phyloP scores from a whole-genome alignment of 2,797 vertebrate species.

The Numenius phaeopus region DNA sequence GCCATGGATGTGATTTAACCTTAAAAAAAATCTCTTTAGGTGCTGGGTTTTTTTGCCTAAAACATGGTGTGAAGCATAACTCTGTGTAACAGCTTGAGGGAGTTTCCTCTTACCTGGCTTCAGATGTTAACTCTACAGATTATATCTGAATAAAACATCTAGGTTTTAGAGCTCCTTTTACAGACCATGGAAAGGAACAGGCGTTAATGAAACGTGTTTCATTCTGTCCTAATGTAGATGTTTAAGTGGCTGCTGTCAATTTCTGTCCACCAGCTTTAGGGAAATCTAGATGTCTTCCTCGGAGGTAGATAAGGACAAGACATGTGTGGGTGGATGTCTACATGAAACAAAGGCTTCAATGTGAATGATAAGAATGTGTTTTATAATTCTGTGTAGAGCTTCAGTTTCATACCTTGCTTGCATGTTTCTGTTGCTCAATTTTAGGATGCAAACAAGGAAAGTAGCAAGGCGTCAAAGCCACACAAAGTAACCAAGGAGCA shows the following conservation, averaged over 20 bases:
- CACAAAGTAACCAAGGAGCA: constrained; percentile 97
- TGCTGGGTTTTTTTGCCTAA: not conserved
- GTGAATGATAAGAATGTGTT: not conserved
- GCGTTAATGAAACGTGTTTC: not conserved
- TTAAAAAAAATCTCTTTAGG: not conserved
- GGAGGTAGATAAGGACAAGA: not conserved
- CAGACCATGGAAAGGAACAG: not conserved
- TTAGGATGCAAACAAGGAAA: constrained; percentile 86
- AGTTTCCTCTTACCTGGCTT: not conserved
- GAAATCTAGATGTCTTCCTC: not conserved
- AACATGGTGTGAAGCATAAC: not conserved
- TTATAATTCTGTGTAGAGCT: not conserved
- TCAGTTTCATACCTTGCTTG: not conserved
- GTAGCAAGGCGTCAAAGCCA: constrained; percentile 91
- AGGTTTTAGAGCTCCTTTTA: not conserved
- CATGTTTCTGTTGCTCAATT: constrained; percentile 17
- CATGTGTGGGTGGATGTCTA: not conserved
- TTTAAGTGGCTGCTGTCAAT: not conserved
- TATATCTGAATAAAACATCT: not conserved
- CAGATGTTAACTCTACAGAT: not conserved
- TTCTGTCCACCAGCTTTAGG: not conserved
- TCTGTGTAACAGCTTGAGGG: not conserved
- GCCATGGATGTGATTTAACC: not conserved
- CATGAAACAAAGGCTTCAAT: not conserved
- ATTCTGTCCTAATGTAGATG: not conserved